phyloP scores from a whole-genome alignment of 2,888 invertebrate species.

The Hyalella azteca region DNA sequence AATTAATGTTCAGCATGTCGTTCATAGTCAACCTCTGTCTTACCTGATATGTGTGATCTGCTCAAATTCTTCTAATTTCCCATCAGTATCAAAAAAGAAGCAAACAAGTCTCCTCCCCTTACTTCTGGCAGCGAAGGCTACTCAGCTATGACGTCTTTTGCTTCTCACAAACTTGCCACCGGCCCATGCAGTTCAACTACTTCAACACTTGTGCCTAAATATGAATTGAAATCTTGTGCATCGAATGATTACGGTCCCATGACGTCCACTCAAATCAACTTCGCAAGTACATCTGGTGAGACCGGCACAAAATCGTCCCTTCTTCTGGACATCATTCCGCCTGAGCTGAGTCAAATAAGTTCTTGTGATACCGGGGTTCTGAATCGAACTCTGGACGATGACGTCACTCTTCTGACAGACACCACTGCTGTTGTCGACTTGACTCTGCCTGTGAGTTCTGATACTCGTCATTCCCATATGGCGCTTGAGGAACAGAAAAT shows the following conservation, averaged over 20 bases:
- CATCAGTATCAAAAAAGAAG: not conserved
- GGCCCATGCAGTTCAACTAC: no score
- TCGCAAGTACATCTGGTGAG: no score
- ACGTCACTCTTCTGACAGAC: not conserved
- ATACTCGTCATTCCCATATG: no score
- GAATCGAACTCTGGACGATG: not conserved
- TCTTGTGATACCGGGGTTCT: not conserved
- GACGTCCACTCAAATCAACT: not conserved
- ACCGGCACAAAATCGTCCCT: no score
- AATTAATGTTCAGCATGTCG: not conserved
- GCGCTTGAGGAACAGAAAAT: no score
- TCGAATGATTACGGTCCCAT: no score
- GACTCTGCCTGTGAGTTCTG: not conserved
- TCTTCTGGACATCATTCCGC: not conserved
- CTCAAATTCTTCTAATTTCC: not conserved
- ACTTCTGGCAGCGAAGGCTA: not conserved
- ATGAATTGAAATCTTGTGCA: no score
- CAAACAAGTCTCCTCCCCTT: not conserved
- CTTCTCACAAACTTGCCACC: no score
- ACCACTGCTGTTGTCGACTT: not conserved
- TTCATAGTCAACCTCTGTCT: not conserved
- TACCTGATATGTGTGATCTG: not conserved
- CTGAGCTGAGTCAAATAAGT: constrained; percentile 18
- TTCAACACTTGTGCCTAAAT: no score
- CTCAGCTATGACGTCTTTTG: no score